Base-by-base conservation (phyloP, 1,140 invertebrate species). In the Penaeus vannamei region DNA sequence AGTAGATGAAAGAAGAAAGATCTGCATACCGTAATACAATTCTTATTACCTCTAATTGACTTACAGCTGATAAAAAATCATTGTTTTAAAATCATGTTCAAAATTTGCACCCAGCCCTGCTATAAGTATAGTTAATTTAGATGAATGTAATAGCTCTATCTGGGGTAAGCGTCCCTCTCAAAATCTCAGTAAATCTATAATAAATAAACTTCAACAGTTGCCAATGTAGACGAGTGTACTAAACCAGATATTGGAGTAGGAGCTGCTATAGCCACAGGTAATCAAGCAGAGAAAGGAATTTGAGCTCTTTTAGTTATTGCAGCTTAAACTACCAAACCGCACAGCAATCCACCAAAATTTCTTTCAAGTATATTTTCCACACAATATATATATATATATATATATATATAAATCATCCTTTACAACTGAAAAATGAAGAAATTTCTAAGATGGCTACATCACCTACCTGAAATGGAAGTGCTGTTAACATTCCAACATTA, bases 201-300 rank as follows among this genome's bases (percentile, higher is more conserved):
- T 93, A 96, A 93, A 94, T 95, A 96, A 90, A 96, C 94, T 0
- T 95, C 95, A 0, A 95, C 95, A 64, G 95, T 96, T 0, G 96
- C 95, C 92, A 96, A 94, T 90, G 95, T 96, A 59, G 95, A 96
- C 90, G 95, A 96, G 94, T 96, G 95, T 92, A 96, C 95, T 93
- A 96, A 95, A 83, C 95, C 94, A 80, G 95, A 96, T 91, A 96
- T 94, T 69, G 95, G 95, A 23, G 95, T 96, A 72, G 95, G 95
- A 69, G 95, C 95, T 2, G 95, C 94, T 92, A 96, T 96, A 60
- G 95, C 95, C 12, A 94, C 94, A 0, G 95, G 96, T 60, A 96
- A 92, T 92, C 95, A 96, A 90, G 94, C 93, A 92, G 94, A 95
- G 95, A 96, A 96, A 83, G 95, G 95, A 94, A 96, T 94, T 93